A percentile compares a stretch with the other conserved stretches of the same genome.
Evolutionary conservation across 2,888 invertebrate genomes (phyloP).

Genomic region (Athalia cordata): DNA sequence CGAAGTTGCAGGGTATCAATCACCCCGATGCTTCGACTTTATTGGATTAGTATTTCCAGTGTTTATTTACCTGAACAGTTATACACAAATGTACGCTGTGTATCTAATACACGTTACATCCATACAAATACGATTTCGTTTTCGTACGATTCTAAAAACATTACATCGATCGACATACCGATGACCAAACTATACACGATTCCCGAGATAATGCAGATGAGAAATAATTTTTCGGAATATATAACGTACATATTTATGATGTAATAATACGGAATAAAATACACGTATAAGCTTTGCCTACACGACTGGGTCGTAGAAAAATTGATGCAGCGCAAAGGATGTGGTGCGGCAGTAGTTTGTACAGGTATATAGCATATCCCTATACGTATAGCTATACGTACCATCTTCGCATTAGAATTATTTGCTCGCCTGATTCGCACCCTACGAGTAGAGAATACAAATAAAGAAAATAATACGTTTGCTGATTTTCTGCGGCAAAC

Average conservation of each 20-base stretch:
- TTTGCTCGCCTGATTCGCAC: conserved; percentile 37
- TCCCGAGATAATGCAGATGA: no score
- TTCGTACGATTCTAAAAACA: no score
- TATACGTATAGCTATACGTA: not conserved
- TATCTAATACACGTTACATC: not conserved
- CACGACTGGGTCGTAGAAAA: no score
- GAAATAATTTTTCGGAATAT: no score
- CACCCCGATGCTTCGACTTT: conserved; percentile 57
- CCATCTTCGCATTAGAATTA: conserved; percentile 20
- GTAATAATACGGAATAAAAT: no score
- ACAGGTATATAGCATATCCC: no score
- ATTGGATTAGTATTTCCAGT: conserved; percentile 60
- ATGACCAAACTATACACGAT: no score
- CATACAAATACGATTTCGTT: not conserved
- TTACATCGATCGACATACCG: no score
- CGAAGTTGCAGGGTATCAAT: conserved; percentile 61
- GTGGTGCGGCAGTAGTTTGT: no score
- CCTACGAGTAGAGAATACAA: conserved; percentile 25
- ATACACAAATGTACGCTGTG: not conserved
- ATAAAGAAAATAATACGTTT: conserved; percentile 20
- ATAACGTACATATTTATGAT: no score
- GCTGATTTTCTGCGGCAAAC: not conserved
- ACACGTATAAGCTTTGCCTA: no score
- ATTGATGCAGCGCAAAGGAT: no score
- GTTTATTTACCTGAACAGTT: conserved; percentile 52